These are phyloP conservation scores for Conus ventricosus DNA, from an alignment of 1,140 invertebrate species.

Conservation along the genomic window DNA sequence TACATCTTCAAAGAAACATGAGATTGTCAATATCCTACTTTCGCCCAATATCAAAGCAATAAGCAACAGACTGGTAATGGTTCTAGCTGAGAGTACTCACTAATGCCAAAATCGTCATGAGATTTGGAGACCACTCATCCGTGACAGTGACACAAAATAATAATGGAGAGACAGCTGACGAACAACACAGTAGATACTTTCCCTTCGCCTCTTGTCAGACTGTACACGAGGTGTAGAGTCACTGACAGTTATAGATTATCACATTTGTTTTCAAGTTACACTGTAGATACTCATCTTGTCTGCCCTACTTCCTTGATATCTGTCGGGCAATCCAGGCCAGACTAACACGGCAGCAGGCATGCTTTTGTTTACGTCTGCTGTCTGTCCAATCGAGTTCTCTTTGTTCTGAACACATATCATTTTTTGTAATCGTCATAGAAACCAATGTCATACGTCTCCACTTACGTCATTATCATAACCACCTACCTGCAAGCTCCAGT, in stretches of 20 bases:
- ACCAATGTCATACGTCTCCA: background rate
- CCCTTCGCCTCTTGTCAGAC: too few relatives aligned
- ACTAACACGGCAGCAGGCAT: conserved; percentile 21
- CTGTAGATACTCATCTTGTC: too few relatives aligned
- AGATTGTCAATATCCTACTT: too few relatives aligned
- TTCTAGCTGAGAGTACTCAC: background rate
- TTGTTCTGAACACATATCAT: background rate
- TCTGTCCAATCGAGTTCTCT: conserved; percentile 26
- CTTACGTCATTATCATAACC: background rate
- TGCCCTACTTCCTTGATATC: conserved; percentile 3
- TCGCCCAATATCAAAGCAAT: background rate
- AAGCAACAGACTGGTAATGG: background rate
- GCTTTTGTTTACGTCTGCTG: conserved; percentile 41
- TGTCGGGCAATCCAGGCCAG: conserved; percentile 17
- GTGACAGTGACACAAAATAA: background rate
- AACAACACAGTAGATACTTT: background rate
- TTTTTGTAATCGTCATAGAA: conserved; percentile 13
- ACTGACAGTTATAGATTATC: too few relatives aligned
- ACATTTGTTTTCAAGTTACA: too few relatives aligned
- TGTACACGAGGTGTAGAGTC: too few relatives aligned
- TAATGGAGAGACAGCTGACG: background rate
- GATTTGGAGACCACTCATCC: background rate
- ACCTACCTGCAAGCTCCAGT: conserved; percentile 21
- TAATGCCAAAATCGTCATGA: background rate
- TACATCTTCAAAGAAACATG: too few relatives aligned